Evolutionary conservation across 2,888 invertebrate genomes (phyloP), one percentile per base, ranked within the genome.

Genomic region (Altica lythri): DNA sequence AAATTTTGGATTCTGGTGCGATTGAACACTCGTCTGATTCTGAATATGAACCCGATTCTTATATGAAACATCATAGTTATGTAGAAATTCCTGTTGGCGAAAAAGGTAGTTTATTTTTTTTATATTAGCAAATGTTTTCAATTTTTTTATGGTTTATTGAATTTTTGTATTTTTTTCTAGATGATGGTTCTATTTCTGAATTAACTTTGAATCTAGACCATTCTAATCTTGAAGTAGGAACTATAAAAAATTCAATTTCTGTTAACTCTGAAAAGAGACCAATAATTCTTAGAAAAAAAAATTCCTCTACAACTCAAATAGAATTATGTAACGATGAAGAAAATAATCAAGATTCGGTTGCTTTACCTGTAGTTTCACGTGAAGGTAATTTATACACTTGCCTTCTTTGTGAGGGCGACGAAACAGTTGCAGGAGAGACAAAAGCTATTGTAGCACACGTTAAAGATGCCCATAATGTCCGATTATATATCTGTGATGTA

Each of bases 371-470:
- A 44, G 68, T 71, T 1, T 52, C 62, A 1, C 61, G 64, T n/a
- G 63, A 63, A 30, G 81, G 77, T 1, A 73, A 75, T 13, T 66
- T 75, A n/a, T 84, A 81, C 55, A 79, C 79, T n/a, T 84, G 84
- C 61, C 70, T 80, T 2, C 63, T 83, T 32, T 84, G 83, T 64
- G 69, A 77, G 19, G 69, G 71, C 8, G 71, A 72, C 8, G 77
- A 78, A 22, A 75, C 75, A 19, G 69, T 72, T 4, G 70, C 72
- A 18, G 79, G 80, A 12, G 83, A 85, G 64, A 82, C 85, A 0
- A 82, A 82, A 56, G 70, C 75, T 0, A 84, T 87, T 53, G 81
- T 83, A 65, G 70, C 77, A 0, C 90, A 90, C 62, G 73, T 89
- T 64, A 68, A 0, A 25, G 48, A 51, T 2, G 34, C 30, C 2